Evolutionary conservation across 2,797 vertebrate genomes (phyloP), one percentile per base, ranked within the genome.

Genomic region (Diglossa cyanea): DNA sequence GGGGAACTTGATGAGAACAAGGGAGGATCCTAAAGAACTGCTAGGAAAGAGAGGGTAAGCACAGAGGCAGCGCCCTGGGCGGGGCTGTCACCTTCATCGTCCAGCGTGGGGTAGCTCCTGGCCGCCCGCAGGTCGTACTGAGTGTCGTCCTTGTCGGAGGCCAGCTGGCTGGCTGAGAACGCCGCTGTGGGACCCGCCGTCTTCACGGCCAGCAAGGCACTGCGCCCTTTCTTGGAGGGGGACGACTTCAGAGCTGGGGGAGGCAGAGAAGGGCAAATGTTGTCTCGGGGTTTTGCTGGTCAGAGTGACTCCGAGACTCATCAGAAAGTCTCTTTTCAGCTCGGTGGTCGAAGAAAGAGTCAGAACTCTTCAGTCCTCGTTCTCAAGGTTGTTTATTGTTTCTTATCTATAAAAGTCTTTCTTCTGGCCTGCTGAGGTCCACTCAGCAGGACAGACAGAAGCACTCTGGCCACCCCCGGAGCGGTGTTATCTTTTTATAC

Each of bases 191-290:
- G 99, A 20, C 99, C 99, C 0, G 73, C 70, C 1, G 98, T 98
- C 92, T 98, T 99, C 57, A 98, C 97, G 3, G 98, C 98, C 18
- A 98, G 95, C 97, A 99, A 97, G n/a, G 98, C 98, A 71, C 98
- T 98, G 0, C 99, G 98, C 21, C 99, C 99, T 96, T 99, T 99
- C 97, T 99, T 99, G 4, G 99, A 99, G 2, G 99, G 99, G n/a
- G 99, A 99, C 0, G 99, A 99, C 97, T 99, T 99, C 88, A 99
- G 97, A 83, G 99, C 99, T 99, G 96, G 58, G 47, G 13, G 17
- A 47, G 30, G 23, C 50, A 76, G 11, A 70, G 8, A 39, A 58
- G 30, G 15, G 17, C 26, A 54, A 21, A n/a, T 21, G 31, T 54
- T 4, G 28, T 18, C 50, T 30, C 7, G 17, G 50, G 50, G 50